These are phyloP conservation scores for Thereva nobilitata DNA, from an alignment of 2,888 invertebrate species.

Conservation along the genomic window DNA sequence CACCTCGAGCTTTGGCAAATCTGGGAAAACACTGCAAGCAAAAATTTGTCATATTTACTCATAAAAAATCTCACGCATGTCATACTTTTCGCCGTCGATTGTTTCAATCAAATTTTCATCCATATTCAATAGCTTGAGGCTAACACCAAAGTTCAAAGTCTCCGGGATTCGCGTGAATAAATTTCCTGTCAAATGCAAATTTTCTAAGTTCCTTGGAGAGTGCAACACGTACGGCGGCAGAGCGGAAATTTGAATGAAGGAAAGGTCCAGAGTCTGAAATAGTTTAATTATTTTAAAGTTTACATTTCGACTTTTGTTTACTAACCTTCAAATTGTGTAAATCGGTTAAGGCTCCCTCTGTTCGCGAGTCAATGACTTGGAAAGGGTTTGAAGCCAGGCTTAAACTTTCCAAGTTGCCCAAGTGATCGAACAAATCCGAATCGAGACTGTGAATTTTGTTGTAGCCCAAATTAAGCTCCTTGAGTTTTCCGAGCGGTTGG, in stretches of 20 bases:
- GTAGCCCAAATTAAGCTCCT: slow-evolving; percentile 62
- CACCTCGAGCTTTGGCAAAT: slow-evolving; percentile 64
- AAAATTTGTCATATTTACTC: not conserved
- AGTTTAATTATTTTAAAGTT: slow-evolving; percentile 34
- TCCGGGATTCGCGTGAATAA: slow-evolving; percentile 64
- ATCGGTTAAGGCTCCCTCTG: slow-evolving; percentile 68
- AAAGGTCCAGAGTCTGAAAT: slow-evolving; percentile 68
- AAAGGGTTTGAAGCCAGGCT: slow-evolving; percentile 77
- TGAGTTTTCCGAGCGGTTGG: slow-evolving; percentile 49
- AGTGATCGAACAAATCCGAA: slow-evolving; percentile 75
- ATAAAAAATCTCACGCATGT: not conserved
- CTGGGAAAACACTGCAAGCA: slow-evolving; percentile 67
- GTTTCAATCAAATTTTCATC: slow-evolving; percentile 71
- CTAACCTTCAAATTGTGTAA: slow-evolving; percentile 67
- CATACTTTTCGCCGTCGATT: slow-evolving; percentile 60
- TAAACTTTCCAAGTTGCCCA: slow-evolving; percentile 68
- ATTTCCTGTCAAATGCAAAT: slow-evolving; percentile 71
- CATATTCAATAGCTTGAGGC: slow-evolving; percentile 66
- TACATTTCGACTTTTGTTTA: not conserved
- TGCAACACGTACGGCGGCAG: slow-evolving; percentile 71
- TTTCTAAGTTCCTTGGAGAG: slow-evolving; percentile 65
- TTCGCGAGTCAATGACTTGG: slow-evolving; percentile 66
- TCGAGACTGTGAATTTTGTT: slow-evolving; percentile 74
- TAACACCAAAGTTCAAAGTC: slow-evolving; percentile 64
- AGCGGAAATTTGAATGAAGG: slow-evolving; percentile 65